Conservation (phyloP, 2,113 vertebrate species). For the Dicentrarchus labrax region DNA sequence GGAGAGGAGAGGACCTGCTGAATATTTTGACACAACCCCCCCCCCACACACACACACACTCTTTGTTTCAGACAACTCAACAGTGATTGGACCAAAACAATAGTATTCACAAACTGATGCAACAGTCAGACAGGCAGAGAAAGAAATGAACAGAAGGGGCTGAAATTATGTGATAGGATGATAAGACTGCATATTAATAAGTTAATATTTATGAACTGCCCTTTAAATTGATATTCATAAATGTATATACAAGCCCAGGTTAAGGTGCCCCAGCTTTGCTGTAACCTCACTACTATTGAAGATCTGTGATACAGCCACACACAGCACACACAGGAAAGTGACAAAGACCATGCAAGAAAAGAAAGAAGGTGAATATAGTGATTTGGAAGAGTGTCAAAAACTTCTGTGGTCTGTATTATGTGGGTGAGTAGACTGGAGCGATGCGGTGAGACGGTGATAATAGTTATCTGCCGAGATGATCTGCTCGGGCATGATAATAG, state of each 20-base stretch:
- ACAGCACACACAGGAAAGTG: constrained; percentile 52
- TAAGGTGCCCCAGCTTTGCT: constrained; percentile 19
- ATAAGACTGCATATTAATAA: constrained; percentile 15
- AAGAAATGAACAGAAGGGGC: constrained; percentile 12
- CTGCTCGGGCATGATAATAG: constrained; percentile 82
- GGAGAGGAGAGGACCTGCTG: constrained; percentile 59
- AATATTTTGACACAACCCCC: constrained; percentile 68
- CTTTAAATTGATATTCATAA: constrained; percentile 27
- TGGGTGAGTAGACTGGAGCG: constrained; percentile 78
- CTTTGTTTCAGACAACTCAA: constrained; percentile 51
- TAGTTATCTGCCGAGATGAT: constrained; percentile 85
- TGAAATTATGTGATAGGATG: not conserved
- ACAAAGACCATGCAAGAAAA: constrained; percentile 67
- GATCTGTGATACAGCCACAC: constrained; percentile 60
- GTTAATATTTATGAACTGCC: constrained; percentile 23
- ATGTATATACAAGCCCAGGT: constrained; percentile 22
- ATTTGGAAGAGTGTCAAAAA: constrained; percentile 78
- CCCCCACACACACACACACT: not conserved
- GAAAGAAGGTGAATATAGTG: constrained; percentile 70
- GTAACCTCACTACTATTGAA: constrained; percentile 40
- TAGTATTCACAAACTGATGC: constrained; percentile 71
- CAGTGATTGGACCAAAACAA: constrained; percentile 64
- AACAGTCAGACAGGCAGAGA: constrained; percentile 58
- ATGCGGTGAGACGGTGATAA: constrained; percentile 79
- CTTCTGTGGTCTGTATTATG: constrained; percentile 80